Evolutionary conservation across 2,888 invertebrate species (phyloP), one percentile per base, ranked within the genome.

Genomic region (Chrysolina americana): DNA sequence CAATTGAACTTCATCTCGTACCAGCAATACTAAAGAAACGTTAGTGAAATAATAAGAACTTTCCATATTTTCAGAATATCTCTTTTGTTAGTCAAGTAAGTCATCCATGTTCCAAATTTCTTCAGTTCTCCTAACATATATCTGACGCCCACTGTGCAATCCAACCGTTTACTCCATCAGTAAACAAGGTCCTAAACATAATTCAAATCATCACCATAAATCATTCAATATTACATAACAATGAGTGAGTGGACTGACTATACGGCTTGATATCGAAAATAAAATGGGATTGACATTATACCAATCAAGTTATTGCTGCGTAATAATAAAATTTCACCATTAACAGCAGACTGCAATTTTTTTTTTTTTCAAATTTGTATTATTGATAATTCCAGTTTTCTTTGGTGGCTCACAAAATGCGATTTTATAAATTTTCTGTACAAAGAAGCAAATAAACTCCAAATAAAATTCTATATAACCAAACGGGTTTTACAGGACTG

Each of bases 181-280:
- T 53, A 5, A 53, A 53, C 23, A 21, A 23, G 13, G 53, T 53
- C 53, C 59, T 36, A 59, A 59, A 59, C 17, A 59, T 6, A 59
- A 59, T 59, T 59, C 59, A 59, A 59, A 59, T 59, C 59, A 59
- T 59, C 59, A 59, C 15, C n/a, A 59, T 59, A 28, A 59, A 59
- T 59, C 36, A 59, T n/a, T 28, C n/a, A n/a, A 9, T 59, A 36
- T 59, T 59, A 36, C 36, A 59, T 59, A 59, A 59, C n/a, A n/a
- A 9, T 36, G 59, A 59, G 28, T 59, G 28, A 59, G 59, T 59
- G 17, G 59, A 28, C 28, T 59, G 59, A 28, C 28, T 36, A 28
- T 36, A 59, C 8, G 19, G 28, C 23, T 59, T 21, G 28, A 59
- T 59, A 21, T 59, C 56, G 13, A 59, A 59, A 50, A 50, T 6